Evolutionary conservation across 2,113 vertebrate genomes (phyloP), one percentile per base, ranked within the genome.

Genomic region (Ibidorhyncha struthersii): DNA sequence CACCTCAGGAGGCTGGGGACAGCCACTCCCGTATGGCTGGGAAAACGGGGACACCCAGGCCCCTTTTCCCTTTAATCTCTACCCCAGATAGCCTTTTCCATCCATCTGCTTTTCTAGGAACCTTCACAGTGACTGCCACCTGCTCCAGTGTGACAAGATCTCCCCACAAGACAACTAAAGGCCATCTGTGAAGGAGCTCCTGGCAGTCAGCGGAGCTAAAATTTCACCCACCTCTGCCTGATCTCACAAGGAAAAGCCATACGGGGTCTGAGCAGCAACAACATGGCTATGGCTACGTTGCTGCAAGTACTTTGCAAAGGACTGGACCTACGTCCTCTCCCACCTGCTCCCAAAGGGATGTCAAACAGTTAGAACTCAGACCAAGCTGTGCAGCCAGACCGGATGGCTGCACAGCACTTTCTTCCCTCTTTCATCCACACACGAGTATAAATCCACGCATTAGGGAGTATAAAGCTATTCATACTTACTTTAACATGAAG

Each of bases 401-500:
- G 53, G 40, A 26, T 38, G 23, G 70, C 26, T 66, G 40, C 19
- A 27, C 16, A 74, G 26, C 38, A 41, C 50, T 71, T 69, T 74
- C 29, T 34, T 26, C 52, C 30, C 23, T 65, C 53, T 41, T 71
- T 55, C 21, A 43, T 23, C 61, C 38, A 85, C 21, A 98, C 98
- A 70, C 97, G 45, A 17, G 45, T 45, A 45, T 19, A 45, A 45
- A 45, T 45, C 18, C 45, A 45, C 45, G 78, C 38, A 49, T 34
- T 22, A 85, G 45, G 49, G 18, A 80, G 40, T 32, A 82, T 6
- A 86, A 65, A 82, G 76, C 55, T 62, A 61, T 86, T 67, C 36
- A 62, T 85, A 98, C 99, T 99, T 98, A 99, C 99, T 99, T 99
- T 98, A 99, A 99, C 99, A 99, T 99, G 98, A 99, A 99, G 81